Evolutionary conservation across 2,888 invertebrate genomes (phyloP).

Genomic region (Synergus laeviventris): DNA sequence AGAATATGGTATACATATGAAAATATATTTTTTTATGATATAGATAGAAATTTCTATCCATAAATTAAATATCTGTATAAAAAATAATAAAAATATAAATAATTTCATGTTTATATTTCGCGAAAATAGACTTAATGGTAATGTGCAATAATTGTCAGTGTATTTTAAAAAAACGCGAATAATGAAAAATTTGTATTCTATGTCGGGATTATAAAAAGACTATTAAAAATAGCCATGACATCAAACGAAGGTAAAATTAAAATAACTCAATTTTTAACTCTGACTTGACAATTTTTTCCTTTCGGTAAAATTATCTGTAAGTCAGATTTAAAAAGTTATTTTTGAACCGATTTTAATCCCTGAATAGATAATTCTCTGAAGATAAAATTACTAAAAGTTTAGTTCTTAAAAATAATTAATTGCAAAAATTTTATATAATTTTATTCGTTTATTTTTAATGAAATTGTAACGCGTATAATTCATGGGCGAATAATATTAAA

Average conservation of each 20-base stretch:
- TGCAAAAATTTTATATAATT: not conserved
- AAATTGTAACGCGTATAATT: not conserved
- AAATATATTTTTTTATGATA: slow-evolving; percentile 23
- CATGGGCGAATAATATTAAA: not conserved
- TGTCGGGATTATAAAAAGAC: slow-evolving; percentile 1
- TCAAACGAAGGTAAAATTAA: slow-evolving; percentile 14
- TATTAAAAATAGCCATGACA: slow-evolving; percentile 25
- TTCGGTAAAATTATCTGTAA: not conserved
- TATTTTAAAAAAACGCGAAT: not conserved
- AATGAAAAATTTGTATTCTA: slow-evolving; percentile 1
- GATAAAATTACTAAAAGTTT: not conserved
- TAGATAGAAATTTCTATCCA: not conserved
- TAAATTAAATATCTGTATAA: not conserved
- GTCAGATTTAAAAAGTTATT: not conserved
- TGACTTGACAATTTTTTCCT: not conserved
- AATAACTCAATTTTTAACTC: not conserved
- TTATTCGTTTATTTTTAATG: not conserved
- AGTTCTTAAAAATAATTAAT: not conserved
- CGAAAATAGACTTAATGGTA: not conserved
- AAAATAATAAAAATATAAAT: not conserved
- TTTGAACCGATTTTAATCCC: not conserved
- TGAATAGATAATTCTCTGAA: not conserved
- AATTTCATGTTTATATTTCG: not conserved
- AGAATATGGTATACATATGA: slow-evolving; percentile 1
- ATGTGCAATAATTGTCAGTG: not conserved